phyloP scores from a whole-genome alignment of 2,113 vertebrate species.

The Pitta sordida region DNA sequence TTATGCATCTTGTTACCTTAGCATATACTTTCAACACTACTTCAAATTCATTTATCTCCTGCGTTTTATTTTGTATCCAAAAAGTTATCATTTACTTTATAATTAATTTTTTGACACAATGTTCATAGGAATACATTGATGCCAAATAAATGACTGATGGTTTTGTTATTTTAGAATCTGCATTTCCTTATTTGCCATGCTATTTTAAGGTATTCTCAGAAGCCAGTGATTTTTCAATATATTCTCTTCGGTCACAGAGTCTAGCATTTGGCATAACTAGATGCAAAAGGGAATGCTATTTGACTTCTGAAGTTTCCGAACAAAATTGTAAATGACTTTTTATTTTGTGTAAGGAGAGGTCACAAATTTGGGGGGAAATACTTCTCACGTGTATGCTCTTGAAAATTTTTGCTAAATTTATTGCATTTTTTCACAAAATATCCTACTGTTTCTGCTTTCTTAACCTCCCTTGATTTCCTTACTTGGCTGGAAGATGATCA shows the following conservation, averaged over 20 bases:
- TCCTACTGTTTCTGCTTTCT: background rate
- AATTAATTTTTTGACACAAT: background rate
- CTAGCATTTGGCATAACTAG: background rate
- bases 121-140: background rate
- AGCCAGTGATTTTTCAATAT: background rate
- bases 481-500: background rate
- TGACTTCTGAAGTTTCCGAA: background rate
- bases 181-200: background rate
- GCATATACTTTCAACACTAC: background rate
- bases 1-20: background rate
- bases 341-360: background rate
- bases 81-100: background rate
- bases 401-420: background rate
- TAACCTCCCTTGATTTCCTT: background rate
- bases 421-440: background rate
- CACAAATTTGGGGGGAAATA: background rate
- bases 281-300: background rate
- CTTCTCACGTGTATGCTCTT: background rate
- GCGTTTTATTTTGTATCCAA: background rate
- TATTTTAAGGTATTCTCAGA: background rate
- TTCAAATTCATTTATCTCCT: background rate
- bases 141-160: background rate
- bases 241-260: background rate
- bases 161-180: background rate
- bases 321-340: background rate